Conservation (phyloP, 2,797 vertebrate species). For the Poecilia velifera region DNA sequence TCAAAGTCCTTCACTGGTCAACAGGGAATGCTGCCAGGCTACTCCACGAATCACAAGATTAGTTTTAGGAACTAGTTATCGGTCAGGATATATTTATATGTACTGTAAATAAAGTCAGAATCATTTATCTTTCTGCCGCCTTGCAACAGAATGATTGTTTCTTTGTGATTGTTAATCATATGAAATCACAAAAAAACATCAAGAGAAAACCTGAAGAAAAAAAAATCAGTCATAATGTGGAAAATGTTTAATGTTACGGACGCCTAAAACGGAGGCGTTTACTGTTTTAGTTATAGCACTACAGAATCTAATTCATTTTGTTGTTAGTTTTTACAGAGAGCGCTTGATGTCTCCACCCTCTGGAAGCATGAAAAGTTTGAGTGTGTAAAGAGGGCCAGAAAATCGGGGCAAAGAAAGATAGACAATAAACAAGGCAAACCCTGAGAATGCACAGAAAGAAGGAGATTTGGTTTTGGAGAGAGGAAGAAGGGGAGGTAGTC, state of each 20-base stretch:
- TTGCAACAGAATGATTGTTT: not conserved
- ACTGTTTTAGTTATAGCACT: not conserved
- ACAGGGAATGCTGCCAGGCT: not conserved
- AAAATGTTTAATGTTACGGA: not conserved
- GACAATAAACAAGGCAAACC: slow-evolving; percentile 58
- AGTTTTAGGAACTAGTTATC: not conserved
- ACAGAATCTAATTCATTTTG: not conserved
- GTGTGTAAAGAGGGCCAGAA: slow-evolving; percentile 19
- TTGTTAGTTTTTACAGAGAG: slow-evolving; percentile 7
- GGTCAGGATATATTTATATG: not conserved
- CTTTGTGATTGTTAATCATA: not conserved
- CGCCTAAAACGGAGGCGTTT: not conserved
- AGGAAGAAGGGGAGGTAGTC: slow-evolving; percentile 39
- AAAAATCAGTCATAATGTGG: not conserved
- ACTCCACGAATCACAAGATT: not conserved
- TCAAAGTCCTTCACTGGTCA: slow-evolving; percentile 52
- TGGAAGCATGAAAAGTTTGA: slow-evolving; percentile 6
- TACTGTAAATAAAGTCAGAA: not conserved
- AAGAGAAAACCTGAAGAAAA: no score
- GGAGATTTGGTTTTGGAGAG: slow-evolving; percentile 32
- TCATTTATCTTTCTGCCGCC: not conserved
- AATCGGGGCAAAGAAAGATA: slow-evolving; percentile 23
- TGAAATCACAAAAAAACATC: not conserved
- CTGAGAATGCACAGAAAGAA: slow-evolving; percentile 56
- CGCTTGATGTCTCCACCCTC: not conserved